These are phyloP conservation scores for Corythornis cristatus DNA, from an alignment of 2,113 vertebrate genomes.

Conservation along the genomic window DNA sequence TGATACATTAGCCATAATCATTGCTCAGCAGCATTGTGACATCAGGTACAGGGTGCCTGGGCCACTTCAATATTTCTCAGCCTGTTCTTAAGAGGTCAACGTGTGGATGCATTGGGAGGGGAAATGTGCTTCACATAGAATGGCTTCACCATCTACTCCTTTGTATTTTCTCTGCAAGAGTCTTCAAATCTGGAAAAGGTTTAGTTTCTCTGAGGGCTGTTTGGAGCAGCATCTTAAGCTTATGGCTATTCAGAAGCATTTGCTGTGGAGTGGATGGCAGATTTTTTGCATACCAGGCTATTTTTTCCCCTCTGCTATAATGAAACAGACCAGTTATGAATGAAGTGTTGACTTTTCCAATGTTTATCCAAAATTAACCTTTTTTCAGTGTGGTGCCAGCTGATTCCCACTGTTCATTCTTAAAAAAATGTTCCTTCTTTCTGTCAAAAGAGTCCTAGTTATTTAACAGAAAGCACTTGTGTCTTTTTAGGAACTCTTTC, in stretches of 20 bases:
- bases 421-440: neutral
- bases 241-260: neutral
- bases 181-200: neutral
- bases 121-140: neutral
- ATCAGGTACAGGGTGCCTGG: neutral
- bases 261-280: neutral
- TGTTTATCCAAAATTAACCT: neutral
- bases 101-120: neutral
- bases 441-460: neutral
- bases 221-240: neutral
- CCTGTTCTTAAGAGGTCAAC: neutral
- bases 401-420: neutral
- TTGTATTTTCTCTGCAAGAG: neutral
- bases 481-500: constrained; percentile 86
- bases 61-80: fast-evolving
- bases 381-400: neutral
- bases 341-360: neutral
- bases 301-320: neutral
- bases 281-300: fast-evolving
- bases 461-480: neutral
- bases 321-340: neutral
- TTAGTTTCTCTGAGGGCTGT: neutral
- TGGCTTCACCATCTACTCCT: neutral
- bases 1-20: neutral
- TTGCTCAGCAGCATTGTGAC: neutral